Evolutionary conservation across 2,888 invertebrate species (phyloP).

Genomic region (Pandemis cinnamomeana): DNA sequence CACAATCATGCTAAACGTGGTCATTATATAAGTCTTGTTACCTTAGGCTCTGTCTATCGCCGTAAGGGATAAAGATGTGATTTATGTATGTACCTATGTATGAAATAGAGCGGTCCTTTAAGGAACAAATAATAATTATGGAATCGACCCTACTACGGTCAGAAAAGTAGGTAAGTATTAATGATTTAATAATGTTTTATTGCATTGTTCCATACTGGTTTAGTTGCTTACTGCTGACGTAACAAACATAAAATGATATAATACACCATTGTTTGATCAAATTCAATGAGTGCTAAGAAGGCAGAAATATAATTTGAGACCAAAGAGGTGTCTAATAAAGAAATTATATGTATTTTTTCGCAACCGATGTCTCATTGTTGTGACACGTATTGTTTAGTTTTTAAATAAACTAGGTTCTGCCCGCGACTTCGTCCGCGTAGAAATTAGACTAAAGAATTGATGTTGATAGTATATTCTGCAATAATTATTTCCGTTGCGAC

Average conservation of each 20-base stretch:
- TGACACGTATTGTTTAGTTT: background rate
- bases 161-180: background rate
- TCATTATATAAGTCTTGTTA: too few relatives aligned
- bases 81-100: too few relatives aligned
- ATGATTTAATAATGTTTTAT: background rate
- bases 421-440: too few relatives aligned
- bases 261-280: constrained; percentile 23
- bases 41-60: too few relatives aligned
- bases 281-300: background rate
- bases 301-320: constrained; percentile 6
- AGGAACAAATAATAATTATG: too few relatives aligned
- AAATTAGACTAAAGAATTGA: too few relatives aligned
- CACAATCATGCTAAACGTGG: too few relatives aligned
- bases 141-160: background rate
- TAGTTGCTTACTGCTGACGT: constrained; percentile 16
- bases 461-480: too few relatives aligned
- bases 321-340: background rate
- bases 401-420: background rate
- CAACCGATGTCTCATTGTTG: background rate
- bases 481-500: too few relatives aligned
- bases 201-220: constrained; percentile 23
- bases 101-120: too few relatives aligned
- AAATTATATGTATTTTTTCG: background rate
- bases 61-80: too few relatives aligned
- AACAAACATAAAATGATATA: background rate